phyloP scores from a whole-genome alignment of 1,140 invertebrate species.

The Aphelenchoides besseyi region DNA sequence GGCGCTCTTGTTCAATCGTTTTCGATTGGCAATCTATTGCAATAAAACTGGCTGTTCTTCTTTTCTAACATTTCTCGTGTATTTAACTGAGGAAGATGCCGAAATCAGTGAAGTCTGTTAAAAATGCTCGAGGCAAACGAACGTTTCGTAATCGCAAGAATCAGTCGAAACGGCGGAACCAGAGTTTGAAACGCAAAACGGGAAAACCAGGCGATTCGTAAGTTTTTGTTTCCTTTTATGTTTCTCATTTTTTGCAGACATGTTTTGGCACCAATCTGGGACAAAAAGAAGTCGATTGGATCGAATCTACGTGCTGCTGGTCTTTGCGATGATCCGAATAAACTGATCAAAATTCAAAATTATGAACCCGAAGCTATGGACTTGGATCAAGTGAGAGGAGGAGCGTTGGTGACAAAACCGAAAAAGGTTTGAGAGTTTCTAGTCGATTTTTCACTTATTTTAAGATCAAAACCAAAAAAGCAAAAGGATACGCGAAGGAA shows the following conservation, averaged over 20 bases:
- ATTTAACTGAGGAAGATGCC: no score
- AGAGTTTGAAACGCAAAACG: not conserved
- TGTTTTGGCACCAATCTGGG: not conserved
- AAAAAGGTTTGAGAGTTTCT: slow-evolving; percentile 8
- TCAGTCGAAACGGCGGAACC: not conserved
- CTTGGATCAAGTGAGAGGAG: not conserved
- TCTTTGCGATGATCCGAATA: not conserved
- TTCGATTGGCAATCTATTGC: no score
- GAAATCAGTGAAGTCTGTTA: not conserved
- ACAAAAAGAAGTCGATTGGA: slow-evolving; percentile 10
- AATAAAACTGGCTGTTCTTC: no score
- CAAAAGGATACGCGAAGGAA: slow-evolving; percentile 14
- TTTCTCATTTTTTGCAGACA: slow-evolving; percentile 2
- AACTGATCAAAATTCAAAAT: not conserved
- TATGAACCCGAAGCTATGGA: slow-evolving; percentile 3
- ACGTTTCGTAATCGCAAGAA: not conserved
- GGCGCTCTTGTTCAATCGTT: no score
- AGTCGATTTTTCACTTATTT: not conserved
- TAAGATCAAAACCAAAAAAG: slow-evolving; percentile 2
- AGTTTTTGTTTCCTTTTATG: not conserved
- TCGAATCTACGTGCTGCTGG: not conserved
- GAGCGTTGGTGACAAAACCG: not conserved
- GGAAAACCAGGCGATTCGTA: slow-evolving; percentile 3
- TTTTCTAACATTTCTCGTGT: no score
- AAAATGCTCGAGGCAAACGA: not conserved